Conservation (phyloP, 2,888 invertebrate species). For the Cistogaster globosa region DNA sequence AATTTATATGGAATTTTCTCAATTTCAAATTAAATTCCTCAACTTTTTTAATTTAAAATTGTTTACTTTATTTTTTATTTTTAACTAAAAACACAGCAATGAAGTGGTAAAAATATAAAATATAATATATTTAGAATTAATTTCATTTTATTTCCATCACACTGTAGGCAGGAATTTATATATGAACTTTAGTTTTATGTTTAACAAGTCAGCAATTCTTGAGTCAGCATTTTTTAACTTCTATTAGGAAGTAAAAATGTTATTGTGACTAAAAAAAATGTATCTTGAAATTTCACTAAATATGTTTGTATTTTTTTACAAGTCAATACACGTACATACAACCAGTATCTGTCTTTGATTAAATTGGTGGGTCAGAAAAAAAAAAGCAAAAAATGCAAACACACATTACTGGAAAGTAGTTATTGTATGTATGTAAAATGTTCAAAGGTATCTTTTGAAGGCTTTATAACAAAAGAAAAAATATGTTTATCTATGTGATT, state of each 20-base stretch:
- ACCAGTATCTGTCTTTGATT: neutral
- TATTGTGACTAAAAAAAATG: neutral
- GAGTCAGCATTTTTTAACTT: slow-evolving; percentile 39
- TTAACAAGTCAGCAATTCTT: slow-evolving; percentile 47
- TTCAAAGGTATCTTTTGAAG: neutral
- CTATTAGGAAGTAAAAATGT: neutral
- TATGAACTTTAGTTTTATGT: neutral
- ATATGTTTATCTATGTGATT: neutral
- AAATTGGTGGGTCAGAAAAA: neutral
- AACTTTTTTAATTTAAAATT: no score
- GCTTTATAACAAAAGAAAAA: neutral
- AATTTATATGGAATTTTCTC: no score
- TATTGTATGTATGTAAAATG: neutral
- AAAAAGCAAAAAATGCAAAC: neutral
- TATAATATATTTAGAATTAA: no score
- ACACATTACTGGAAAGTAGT: neutral
- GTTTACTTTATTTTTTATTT: no score
- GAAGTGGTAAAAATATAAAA: no score
- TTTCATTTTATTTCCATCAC: neutral
- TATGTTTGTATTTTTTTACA: neutral
- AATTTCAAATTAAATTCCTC: no score
- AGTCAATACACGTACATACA: neutral
- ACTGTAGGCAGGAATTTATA: neutral
- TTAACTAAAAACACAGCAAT: no score
- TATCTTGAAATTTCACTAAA: neutral